These are phyloP conservation scores for Deroplatys truncata DNA, from an alignment of 2,888 invertebrate genomes.

Conservation along the genomic window DNA sequence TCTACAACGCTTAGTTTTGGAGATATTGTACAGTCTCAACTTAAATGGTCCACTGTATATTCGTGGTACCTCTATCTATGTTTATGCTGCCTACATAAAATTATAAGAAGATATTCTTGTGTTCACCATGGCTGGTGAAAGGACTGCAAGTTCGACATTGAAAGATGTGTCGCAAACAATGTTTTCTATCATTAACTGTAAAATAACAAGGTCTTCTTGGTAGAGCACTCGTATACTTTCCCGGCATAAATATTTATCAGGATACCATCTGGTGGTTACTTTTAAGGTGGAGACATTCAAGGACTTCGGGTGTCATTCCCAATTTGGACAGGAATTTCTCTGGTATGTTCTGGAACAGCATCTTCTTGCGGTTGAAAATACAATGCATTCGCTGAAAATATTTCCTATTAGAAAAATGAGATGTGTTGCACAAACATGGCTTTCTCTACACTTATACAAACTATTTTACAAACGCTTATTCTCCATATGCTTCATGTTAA, in stretches of 20 bases:
- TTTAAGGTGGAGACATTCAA: neutral
- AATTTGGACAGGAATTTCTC: neutral
- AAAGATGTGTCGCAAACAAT: neutral
- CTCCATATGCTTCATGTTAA: too few relatives aligned
- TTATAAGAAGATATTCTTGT: neutral
- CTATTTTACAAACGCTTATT: too few relatives aligned
- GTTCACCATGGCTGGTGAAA: neutral
- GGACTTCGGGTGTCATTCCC: neutral
- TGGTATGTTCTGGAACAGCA: neutral
- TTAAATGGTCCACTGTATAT: too few relatives aligned
- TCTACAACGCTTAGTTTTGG: too few relatives aligned
- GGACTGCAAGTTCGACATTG: neutral
- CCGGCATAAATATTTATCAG: neutral
- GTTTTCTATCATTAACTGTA: neutral
- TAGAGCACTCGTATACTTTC: neutral
- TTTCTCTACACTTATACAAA: too few relatives aligned
- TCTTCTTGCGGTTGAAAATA: too few relatives aligned
- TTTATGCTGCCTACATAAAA: too few relatives aligned
- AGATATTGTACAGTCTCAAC: too few relatives aligned
- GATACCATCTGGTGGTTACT: neutral
- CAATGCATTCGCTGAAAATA: too few relatives aligned
- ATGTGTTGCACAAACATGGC: too few relatives aligned
- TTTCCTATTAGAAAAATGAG: too few relatives aligned
- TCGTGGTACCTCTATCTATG: too few relatives aligned
- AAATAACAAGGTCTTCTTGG: neutral